A percentile compares a stretch with the other conserved stretches of the same genome.
phyloP scores from a whole-genome alignment of 2,797 vertebrate species.

The Gorsachius magnificus region DNA sequence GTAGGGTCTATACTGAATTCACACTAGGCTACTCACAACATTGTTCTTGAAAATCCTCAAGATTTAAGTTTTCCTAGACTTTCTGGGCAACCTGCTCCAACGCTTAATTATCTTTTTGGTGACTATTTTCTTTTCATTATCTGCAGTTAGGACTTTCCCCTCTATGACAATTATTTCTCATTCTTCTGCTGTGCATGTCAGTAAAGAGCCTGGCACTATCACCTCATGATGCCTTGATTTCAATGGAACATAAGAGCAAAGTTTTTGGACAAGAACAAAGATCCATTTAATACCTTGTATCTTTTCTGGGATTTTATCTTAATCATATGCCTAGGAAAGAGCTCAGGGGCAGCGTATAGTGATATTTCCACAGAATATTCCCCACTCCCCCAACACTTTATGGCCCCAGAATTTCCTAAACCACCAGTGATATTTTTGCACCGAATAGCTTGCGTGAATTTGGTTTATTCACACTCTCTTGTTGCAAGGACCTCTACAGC shows the following conservation, averaged over 20 bases:
- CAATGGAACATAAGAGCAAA: neutral
- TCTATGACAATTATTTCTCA: neutral
- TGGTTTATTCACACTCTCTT: neutral
- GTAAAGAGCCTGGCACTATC: neutral
- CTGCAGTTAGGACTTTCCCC: neutral
- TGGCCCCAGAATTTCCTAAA: neutral
- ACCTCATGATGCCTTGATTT: neutral
- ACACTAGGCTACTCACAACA: neutral
- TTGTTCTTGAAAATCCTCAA: neutral
- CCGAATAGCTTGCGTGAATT: neutral
- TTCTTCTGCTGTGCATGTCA: neutral
- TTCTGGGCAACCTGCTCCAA: neutral
- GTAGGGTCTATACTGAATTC: neutral
- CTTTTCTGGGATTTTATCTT: neutral
- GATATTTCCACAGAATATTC: neutral
- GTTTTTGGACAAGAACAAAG: neutral
- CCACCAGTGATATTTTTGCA: neutral
- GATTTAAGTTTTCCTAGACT: neutral
- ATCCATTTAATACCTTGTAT: neutral
- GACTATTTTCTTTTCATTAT: neutral
- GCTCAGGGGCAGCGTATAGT: neutral
- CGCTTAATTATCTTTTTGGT: neutral
- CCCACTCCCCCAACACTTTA: neutral
- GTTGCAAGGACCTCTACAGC: neutral
- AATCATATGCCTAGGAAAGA: neutral